Conservation (phyloP, 2,797 vertebrate species). For the Diglossa cyanea region DNA sequence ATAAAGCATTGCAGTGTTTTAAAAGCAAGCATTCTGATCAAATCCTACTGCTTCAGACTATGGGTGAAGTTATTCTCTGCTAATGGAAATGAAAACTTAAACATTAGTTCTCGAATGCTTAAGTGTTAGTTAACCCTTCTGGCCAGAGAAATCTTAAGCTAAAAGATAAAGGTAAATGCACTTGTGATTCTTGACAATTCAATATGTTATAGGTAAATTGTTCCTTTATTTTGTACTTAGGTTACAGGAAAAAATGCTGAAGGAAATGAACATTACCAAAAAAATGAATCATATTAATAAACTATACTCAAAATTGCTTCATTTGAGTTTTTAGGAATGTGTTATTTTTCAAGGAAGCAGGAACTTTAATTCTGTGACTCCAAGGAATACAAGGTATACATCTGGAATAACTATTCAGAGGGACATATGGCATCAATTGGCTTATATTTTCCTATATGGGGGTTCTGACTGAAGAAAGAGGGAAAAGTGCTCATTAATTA, state of each 20-base stretch:
- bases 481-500: constrained; percentile 22
- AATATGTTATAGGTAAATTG: background rate
- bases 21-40: background rate
- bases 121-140: background rate
- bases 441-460: constrained; percentile 46
- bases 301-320: background rate
- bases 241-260: background rate
- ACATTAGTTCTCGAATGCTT: background rate
- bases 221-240: background rate
- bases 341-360: constrained; percentile 53
- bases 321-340: constrained; percentile 22
- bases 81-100: background rate
- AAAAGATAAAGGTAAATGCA: background rate
- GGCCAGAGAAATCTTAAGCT: background rate
- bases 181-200: background rate
- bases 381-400: constrained; percentile 59
- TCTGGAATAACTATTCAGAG: constrained; percentile 57
- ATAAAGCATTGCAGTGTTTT: background rate
- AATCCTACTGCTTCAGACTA: background rate
- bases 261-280: background rate
- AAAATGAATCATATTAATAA: background rate
- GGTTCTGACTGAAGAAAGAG: constrained; percentile 13
- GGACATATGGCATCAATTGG: constrained; percentile 70
- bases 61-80: background rate
- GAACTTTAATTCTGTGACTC: constrained; percentile 45